Evolutionary conservation across 2,113 vertebrate species (phyloP).

Genomic region (Miniopterus natalensis): DNA sequence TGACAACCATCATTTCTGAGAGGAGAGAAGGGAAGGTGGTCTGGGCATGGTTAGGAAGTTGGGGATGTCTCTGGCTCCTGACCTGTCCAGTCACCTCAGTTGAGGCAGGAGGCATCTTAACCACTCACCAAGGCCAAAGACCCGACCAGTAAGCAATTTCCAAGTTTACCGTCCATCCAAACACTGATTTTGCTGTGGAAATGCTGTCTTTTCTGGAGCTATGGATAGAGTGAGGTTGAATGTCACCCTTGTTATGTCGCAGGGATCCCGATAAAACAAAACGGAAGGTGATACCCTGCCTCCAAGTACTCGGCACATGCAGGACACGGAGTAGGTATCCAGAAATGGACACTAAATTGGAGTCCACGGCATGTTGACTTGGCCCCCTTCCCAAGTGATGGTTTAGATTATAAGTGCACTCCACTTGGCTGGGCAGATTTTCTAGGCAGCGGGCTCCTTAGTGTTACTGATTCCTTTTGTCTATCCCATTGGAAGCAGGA

Average conservation of each 20-base stretch:
- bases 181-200: background rate
- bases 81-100: background rate
- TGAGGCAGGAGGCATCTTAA: conserved; percentile 38
- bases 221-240: background rate
- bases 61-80: background rate
- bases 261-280: background rate
- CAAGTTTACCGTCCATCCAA: background rate
- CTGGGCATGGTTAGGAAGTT: background rate
- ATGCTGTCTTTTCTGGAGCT: background rate
- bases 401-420: background rate
- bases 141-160: background rate
- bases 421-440: background rate
- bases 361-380: background rate
- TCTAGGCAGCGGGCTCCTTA: background rate
- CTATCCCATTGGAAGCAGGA: background rate
- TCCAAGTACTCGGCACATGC: background rate
- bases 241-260: background rate
- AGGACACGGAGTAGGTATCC: rapidly evolving
- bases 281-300: background rate
- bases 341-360: background rate
- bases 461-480: background rate
- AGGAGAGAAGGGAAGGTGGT: background rate
- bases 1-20: background rate
- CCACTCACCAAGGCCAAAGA: background rate
- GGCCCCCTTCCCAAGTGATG: background rate